Conservation (phyloP, 64 coral and sea anemone genomes). For the Platygyra sinensis region DNA sequence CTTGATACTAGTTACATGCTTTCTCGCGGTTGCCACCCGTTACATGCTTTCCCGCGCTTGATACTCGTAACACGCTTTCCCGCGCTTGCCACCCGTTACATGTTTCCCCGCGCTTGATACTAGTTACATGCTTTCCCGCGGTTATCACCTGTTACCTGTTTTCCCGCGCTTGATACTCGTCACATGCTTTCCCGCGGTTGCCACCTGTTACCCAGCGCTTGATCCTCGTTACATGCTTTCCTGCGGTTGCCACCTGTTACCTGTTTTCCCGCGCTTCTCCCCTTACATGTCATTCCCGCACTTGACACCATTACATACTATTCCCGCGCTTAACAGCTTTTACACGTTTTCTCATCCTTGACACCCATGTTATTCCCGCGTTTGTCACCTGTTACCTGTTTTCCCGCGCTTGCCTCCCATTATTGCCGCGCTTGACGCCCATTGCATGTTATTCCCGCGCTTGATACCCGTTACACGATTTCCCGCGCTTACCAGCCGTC, state of each 20-base stretch:
- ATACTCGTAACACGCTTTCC: too few species aligned
- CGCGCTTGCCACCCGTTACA: background rate
- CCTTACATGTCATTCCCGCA: background rate
- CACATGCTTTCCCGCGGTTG: background rate
- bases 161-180: too few species aligned
- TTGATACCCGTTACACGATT: background rate
- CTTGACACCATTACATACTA: background rate
- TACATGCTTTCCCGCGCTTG: background rate
- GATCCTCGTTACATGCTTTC: background rate
- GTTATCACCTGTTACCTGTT: background rate
- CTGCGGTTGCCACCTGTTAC: background rate
- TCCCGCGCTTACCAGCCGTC: background rate
- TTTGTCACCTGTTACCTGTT: too few species aligned
- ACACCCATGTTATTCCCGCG: background rate
- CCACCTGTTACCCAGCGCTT: too few species aligned
- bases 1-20: background rate
- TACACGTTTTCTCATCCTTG: too few species aligned
- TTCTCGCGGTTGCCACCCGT: too few species aligned
- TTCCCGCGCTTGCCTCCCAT: background rate
- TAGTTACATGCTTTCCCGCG: too few species aligned
- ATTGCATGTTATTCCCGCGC: too few species aligned
- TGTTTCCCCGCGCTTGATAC: background rate
- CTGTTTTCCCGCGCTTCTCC: background rate
- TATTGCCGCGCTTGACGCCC: too few species aligned
- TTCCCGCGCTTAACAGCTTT: background rate